These are phyloP conservation scores for Erythrocebus patas DNA, from an alignment of 2,113 vertebrate genomes.

Conservation along the genomic window DNA sequence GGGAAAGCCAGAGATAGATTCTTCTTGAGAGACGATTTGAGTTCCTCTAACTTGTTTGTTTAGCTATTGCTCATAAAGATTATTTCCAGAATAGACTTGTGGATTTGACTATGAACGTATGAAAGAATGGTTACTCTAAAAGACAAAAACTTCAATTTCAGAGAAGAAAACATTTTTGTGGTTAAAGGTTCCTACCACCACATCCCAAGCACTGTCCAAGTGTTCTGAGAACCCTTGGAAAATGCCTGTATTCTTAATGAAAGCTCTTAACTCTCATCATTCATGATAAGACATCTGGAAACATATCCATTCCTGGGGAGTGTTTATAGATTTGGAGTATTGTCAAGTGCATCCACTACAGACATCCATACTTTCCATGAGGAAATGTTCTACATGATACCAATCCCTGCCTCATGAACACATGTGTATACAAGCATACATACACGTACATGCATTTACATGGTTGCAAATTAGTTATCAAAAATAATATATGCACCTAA, in stretches of 20 bases:
- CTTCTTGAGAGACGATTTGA: background rate
- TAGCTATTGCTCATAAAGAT: background rate
- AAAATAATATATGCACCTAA: background rate
- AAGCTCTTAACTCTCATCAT: background rate
- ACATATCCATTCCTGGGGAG: background rate
- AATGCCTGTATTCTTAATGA: background rate
- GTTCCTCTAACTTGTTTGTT: background rate
- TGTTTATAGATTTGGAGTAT: background rate
- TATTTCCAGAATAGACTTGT: conserved; percentile 6
- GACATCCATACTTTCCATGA: background rate
- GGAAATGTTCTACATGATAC: background rate
- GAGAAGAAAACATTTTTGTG: background rate
- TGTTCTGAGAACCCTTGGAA: background rate
- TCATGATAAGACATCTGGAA: background rate
- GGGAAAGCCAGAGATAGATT: background rate
- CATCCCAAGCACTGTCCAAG: background rate
- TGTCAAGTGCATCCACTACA: background rate
- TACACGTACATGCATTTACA: background rate
- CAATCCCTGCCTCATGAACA: background rate
- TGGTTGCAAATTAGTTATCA: background rate
- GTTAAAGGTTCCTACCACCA: background rate
- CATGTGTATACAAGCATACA: background rate
- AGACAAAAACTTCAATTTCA: background rate
- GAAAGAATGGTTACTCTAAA: background rate
- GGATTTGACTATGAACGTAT: background rate